Conservation (phyloP, 2,888 invertebrate genomes). For the Stenolophus ochropezus region DNA sequence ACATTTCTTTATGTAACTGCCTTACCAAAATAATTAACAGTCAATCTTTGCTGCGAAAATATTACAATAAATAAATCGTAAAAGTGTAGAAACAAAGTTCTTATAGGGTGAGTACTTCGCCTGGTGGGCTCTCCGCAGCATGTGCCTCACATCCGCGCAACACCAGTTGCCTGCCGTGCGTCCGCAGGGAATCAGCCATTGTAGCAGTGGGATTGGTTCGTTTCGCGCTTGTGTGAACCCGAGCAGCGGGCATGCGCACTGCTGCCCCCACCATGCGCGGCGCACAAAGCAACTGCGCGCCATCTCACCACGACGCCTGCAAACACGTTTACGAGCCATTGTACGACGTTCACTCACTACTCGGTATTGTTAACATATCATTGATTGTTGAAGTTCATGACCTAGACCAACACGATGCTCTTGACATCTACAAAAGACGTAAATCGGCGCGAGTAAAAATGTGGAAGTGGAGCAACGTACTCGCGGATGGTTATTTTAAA, state of each 20-base stretch:
- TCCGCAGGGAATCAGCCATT: conserved; percentile 68
- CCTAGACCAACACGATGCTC: conserved; percentile 73
- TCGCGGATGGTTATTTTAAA: conserved; percentile 48
- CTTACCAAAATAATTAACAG: too few relatives aligned
- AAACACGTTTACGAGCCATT: conserved; percentile 72
- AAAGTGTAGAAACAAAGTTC: too few relatives aligned
- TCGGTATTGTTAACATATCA: conserved; percentile 72
- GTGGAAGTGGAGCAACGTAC: conserved; percentile 53
- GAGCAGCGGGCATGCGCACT: conserved; percentile 63
- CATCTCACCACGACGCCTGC: conserved; percentile 67
- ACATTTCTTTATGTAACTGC: too few relatives aligned
- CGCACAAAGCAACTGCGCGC: conserved; percentile 18
- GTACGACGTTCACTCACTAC: conserved; percentile 68
- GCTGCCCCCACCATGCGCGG: conserved; percentile 15
- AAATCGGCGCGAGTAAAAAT: conserved; percentile 50
- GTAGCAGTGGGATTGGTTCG: conserved; percentile 68
- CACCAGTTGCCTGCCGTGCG: conserved; percentile 66
- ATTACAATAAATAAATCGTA: too few relatives aligned
- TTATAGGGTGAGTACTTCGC: conserved; percentile 13
- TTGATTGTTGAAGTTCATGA: conserved; percentile 73
- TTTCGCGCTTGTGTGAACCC: conserved; percentile 66
- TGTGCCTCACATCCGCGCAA: conserved; percentile 61
- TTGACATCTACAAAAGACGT: conserved; percentile 60
- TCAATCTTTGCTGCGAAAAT: too few relatives aligned
- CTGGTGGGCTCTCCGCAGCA: neutral